Conservation (phyloP, 2,888 invertebrate species). For the Alloscopus bannaensis region DNA sequence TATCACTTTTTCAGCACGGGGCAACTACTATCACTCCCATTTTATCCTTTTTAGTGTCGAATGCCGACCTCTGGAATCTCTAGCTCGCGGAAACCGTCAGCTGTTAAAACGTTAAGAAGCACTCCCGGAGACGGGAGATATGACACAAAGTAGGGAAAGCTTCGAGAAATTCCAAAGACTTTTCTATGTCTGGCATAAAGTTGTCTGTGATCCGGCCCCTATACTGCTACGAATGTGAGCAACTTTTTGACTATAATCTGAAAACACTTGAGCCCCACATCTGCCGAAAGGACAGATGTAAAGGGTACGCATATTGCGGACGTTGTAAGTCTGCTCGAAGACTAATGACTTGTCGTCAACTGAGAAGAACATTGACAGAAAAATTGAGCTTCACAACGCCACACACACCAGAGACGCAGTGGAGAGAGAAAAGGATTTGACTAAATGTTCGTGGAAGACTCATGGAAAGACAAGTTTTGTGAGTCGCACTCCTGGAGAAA, state of each 20-base stretch:
- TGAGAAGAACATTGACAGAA: constrained; percentile 24
- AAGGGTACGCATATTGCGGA: neutral
- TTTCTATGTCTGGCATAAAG: constrained; percentile 1
- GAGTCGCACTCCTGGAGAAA: constrained; percentile 4
- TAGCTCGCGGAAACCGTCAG: constrained; percentile 8
- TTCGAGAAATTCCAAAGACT: neutral
- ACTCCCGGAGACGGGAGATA: constrained; percentile 3
- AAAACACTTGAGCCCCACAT: too few relatives aligned
- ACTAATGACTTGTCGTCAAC: constrained; percentile 24
- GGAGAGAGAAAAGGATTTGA: constrained; percentile 13
- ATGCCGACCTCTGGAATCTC: neutral
- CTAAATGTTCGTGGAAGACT: neutral
- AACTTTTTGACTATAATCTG: too few relatives aligned
- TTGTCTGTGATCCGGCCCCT: too few relatives aligned
- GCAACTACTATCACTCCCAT: neutral
- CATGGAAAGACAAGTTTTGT: neutral
- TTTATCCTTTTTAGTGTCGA: neutral
- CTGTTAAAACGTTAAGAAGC: constrained; percentile 12
- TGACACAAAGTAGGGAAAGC: too few relatives aligned
- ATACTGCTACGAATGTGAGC: too few relatives aligned
- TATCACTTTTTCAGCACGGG: neutral
- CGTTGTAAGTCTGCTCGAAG: neutral
- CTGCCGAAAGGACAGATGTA: neutral
- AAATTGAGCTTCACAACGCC: neutral
- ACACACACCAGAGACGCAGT: constrained; percentile 1